Evolutionary conservation across 2,888 invertebrate genomes (phyloP).

Genomic region (Apantesis nais): DNA sequence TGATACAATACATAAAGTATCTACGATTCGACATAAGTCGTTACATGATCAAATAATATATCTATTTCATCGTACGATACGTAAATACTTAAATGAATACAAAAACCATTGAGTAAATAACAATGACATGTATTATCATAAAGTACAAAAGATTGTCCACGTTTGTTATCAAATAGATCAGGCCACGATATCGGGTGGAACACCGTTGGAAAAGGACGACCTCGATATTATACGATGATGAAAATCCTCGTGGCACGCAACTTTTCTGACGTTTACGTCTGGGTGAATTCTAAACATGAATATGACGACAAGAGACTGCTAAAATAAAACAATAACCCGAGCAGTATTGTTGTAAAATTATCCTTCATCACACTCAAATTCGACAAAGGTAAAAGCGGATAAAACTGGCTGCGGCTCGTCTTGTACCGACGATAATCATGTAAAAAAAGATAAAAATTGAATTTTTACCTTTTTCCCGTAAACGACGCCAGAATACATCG

Average conservation of each 20-base stretch:
- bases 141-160: slow-evolving; percentile 74
- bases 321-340: slow-evolving; percentile 73
- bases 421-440: slow-evolving; percentile 62
- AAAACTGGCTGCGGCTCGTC: slow-evolving; percentile 40
- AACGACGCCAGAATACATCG: slow-evolving; percentile 66
- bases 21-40: slow-evolving; percentile 35
- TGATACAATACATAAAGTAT: slow-evolving; percentile 24
- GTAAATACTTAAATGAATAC: slow-evolving; percentile 56
- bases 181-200: slow-evolving; percentile 69
- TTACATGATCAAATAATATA: slow-evolving; percentile 43
- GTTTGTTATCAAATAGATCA: slow-evolving; percentile 73
- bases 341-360: slow-evolving; percentile 78
- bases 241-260: slow-evolving; percentile 81
- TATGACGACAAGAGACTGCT: slow-evolving; percentile 64
- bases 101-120: slow-evolving; percentile 66
- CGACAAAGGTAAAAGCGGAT: slow-evolving; percentile 50
- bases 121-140: slow-evolving; percentile 70
- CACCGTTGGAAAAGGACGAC: slow-evolving; percentile 70
- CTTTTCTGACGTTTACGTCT: slow-evolving; percentile 77
- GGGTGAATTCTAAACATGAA: slow-evolving; percentile 65
- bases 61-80: slow-evolving; percentile 41
- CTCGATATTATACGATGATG: slow-evolving; percentile 83
- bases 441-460: slow-evolving; percentile 72
- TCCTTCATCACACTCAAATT: slow-evolving; percentile 79
- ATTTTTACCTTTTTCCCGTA: slow-evolving; percentile 70